Base-by-base conservation (phyloP, 1,140 invertebrate species). In the Hypothenemus hampei region DNA sequence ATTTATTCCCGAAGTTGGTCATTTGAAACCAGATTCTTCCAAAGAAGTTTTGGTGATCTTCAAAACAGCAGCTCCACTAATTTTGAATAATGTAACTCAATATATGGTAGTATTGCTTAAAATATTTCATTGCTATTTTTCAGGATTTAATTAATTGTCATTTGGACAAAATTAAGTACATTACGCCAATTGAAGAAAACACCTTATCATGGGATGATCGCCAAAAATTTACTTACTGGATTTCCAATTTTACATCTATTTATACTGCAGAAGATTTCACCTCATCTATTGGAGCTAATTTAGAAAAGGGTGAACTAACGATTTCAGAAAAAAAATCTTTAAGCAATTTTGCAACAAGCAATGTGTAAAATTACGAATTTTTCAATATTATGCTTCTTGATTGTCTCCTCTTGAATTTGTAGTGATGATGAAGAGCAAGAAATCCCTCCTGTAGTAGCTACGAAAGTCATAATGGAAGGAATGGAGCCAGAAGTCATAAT, bases 161-260 rank as follows among this genome's bases (percentile, higher is more conserved):
- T 36, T 11, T 67, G 10, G 41, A 18, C 19, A 58, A 64, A 55
- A 68, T 68, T 23, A 24, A 59, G 33, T 68, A 66, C 39, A n/a
- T 43, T 16, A 33, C 43, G 29, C 55, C 57, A 5, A 39, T 55
- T 39, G 36, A 47, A 7, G 43, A n/a, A n/a, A n/a, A 56, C n/a
- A n/a, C 24, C 7, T 16, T 69, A n/a, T 62, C 65, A 1, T 69
- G 67, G 67, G 67, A 69, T 47, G 65, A 69, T 5, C 37, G 67
- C 16, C 67, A 66, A 48, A 62, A 63, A 43, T 50, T 62, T 23
- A 52, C 60, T 4, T 18, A 63, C 4, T 69, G 64, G 65, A 23
- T 36, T 10, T 33, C 36, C n/a, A n/a, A n/a, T n/a, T n/a, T n/a
- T n/a, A n/a, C n/a, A n/a, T n/a, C n/a, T n/a, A n/a, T n/a, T n/a